Percentiles rank a stretch among this genome's conserved stretches.
phyloP scores from a whole-genome alignment of 2,888 invertebrate species.

The Clistopyga incitator region DNA sequence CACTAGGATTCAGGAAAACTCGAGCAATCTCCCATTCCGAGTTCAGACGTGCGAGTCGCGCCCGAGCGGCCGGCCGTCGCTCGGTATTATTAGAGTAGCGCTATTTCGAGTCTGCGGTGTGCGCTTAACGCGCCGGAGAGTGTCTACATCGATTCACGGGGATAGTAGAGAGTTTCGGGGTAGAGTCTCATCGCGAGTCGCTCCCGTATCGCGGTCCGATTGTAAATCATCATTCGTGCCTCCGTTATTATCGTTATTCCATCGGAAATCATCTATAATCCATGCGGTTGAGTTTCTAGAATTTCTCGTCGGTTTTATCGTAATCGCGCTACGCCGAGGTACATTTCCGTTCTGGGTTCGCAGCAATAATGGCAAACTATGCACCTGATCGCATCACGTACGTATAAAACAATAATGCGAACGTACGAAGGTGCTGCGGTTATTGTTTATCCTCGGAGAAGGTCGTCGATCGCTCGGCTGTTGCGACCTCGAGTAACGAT shows the following conservation, averaged over 20 bases:
- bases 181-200: conserved; percentile 17
- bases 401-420: conserved; percentile 1
- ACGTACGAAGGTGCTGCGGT: neutral
- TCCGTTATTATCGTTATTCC: neutral
- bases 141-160: conserved; percentile 16
- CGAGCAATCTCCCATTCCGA: conserved; percentile 24
- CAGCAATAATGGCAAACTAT: conserved; percentile 1
- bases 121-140: conserved; percentile 1
- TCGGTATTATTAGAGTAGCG: conserved; percentile 48
- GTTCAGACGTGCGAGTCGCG: conserved; percentile 39
- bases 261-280: neutral
- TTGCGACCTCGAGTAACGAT: conserved; percentile 1
- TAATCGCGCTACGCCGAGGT: neutral
- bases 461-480: neutral
- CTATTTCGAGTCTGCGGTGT: conserved; percentile 42
- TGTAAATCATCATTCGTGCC: neutral
- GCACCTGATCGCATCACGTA: conserved; percentile 18
- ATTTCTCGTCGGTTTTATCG: neutral
- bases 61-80: conserved; percentile 30
- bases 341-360: neutral
- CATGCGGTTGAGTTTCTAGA: neutral
- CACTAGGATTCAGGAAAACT: conserved; percentile 1
- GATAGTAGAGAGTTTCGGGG: conserved; percentile 9
- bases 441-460: neutral
- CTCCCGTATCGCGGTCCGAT: neutral